Conservation (phyloP, 1,140 invertebrate species). For the Drosophila pandora region DNA sequence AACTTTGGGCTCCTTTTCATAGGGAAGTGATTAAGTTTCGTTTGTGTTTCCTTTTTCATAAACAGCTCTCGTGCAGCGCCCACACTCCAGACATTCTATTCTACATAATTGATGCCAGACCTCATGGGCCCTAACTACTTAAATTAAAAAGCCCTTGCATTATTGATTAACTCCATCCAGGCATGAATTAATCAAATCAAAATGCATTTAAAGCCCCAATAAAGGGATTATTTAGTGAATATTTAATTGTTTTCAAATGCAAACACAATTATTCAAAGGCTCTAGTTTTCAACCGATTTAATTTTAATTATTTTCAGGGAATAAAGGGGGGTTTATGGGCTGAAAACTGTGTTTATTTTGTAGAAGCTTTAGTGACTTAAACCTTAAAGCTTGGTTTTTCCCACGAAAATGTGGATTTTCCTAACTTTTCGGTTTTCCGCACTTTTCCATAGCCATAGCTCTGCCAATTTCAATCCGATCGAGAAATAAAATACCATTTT, state of each 20-base stretch:
- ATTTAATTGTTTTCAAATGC: background rate
- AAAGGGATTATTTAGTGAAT: background rate
- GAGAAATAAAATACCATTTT: too few relatives aligned
- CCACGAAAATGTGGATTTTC: too few relatives aligned
- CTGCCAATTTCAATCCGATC: too few relatives aligned
- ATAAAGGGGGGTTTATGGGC: background rate
- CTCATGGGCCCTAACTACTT: background rate
- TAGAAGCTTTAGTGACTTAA: too few relatives aligned
- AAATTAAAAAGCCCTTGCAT: background rate
- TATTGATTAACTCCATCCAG: background rate
- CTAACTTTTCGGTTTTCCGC: too few relatives aligned
- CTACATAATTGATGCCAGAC: background rate
- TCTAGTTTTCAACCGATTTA: background rate
- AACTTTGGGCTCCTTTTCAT: conserved; percentile 5
- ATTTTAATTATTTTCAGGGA: background rate
- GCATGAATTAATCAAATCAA: background rate
- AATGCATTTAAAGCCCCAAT: background rate
- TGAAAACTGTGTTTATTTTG: too few relatives aligned
- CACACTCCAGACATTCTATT: background rate
- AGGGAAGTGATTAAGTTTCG: conserved; percentile 1
- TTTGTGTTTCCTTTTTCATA: background rate
- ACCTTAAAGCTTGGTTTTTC: too few relatives aligned
- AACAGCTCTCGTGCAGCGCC: too few relatives aligned
- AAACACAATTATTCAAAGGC: background rate
- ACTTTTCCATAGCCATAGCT: too few relatives aligned